These are phyloP conservation scores for Luffia ferchaultella DNA, from an alignment of 2,888 invertebrate species.

Conservation along the genomic window DNA sequence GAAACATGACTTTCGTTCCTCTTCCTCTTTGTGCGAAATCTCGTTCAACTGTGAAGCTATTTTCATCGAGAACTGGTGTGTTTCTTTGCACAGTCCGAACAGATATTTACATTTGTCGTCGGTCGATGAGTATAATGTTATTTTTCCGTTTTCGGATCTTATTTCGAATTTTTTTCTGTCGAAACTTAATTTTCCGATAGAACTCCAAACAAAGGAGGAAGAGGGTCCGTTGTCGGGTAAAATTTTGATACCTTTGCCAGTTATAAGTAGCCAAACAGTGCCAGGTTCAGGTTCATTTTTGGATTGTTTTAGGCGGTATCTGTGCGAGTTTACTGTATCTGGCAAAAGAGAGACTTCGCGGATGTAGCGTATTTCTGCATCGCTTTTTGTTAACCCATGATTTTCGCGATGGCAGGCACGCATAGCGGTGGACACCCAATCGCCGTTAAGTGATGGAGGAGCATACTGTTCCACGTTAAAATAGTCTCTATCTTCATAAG, in stretches of 20 bases:
- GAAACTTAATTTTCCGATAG: slow-evolving; percentile 94
- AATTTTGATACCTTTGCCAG: slow-evolving; percentile 91
- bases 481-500: slow-evolving; percentile 44
- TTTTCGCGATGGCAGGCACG: slow-evolving; percentile 86
- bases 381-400: slow-evolving; percentile 76
- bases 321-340: slow-evolving; percentile 90
- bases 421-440: slow-evolving; percentile 68
- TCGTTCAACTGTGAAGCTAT: slow-evolving; percentile 86
- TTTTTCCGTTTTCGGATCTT: slow-evolving; percentile 86
- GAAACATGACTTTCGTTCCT: slow-evolving; percentile 75
- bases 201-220: slow-evolving; percentile 92
- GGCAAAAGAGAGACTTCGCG: slow-evolving; percentile 85
- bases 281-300: slow-evolving; percentile 80
- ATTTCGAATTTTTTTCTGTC: slow-evolving; percentile 98
- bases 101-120: slow-evolving; percentile 95
- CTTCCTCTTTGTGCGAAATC: slow-evolving; percentile 83
- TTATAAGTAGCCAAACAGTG: slow-evolving; percentile 88
- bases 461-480: slow-evolving; percentile 90
- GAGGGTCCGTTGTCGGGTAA: slow-evolving; percentile 74
- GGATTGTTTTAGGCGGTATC: slow-evolving; percentile 80
- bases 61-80: slow-evolving; percentile 96
- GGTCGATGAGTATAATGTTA: slow-evolving; percentile 88
- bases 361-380: slow-evolving; percentile 89
- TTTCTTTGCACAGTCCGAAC: slow-evolving; percentile 86
- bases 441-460: slow-evolving; percentile 71